Evolutionary conservation across 1,140 invertebrate species (phyloP), one percentile per base, ranked within the genome.

Genomic region (Agrypnia vestita): DNA sequence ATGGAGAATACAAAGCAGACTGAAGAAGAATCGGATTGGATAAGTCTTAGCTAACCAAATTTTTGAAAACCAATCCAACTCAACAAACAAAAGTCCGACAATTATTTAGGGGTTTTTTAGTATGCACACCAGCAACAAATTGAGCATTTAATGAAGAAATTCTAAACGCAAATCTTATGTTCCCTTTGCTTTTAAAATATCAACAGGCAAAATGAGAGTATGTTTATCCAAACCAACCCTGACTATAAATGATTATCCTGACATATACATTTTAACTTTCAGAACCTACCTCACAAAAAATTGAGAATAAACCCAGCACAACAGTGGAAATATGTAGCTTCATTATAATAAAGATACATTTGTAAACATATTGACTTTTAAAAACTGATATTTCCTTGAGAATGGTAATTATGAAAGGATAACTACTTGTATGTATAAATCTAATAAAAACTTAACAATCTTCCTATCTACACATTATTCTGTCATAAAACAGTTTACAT

Each of bases 391-490:
- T 47, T 76, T 51, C 17, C 9, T 49, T 76, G 56, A 59, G 46
- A 64, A 53, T 76, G 74, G 74, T 76, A 76, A 75, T 76, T 44
- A 64, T 64, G 46, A 53, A 73, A 21, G 17, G 25, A 64, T n/a
- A 64, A 35, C 9, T 72, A 73, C 46, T 21, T 59, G n/a, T 75
- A n/a, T 44, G 43, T 62, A 76, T 17, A 59, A 25, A 78, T 71
- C 77, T 78, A 78, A 17, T 78, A 67, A 78, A 79, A 82, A 79
- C 80, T 82, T 82, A 82, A 82, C 80, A 79, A 79, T 77, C 43
- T 56, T 73, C 78, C 74, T 82, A 80, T 62, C 78, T 82, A 82
- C 49, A 78, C 51, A 78, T 82, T 80, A 80, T 59, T 69, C 77
- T 56, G 72, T 79, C 61, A 78, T 67, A 78, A 76, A 77, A 78